Conservation (phyloP, 2,888 invertebrate species). For the Zaprionus bogoriensis region DNA sequence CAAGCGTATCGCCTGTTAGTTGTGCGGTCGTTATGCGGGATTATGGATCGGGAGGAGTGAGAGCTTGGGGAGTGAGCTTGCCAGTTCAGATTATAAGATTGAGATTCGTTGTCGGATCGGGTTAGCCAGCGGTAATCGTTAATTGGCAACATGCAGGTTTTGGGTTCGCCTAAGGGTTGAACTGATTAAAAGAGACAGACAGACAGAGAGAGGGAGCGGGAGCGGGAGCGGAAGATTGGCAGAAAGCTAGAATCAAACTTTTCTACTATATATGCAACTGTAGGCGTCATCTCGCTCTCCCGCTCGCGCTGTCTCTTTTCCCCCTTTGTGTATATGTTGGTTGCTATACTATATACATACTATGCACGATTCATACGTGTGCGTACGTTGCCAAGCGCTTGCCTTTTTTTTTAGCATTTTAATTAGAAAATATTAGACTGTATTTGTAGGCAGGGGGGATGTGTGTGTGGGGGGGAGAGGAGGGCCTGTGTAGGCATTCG, state of each 20-base stretch:
- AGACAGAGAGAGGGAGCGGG: too few species aligned
- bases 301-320: background rate
- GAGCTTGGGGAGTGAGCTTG: background rate
- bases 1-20: background rate
- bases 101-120: conserved; percentile 1
- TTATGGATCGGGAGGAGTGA: background rate
- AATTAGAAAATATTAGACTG: conserved; percentile 6
- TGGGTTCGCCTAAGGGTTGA: too few species aligned
- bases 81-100: background rate
- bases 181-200: too few species aligned
- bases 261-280: background rate
- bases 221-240: too few species aligned
- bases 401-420: conserved; percentile 9
- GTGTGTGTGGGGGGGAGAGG: too few species aligned
- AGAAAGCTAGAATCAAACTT: too few species aligned
- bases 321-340: background rate
- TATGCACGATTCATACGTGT: background rate
- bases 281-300: background rate
- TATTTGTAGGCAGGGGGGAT: too few species aligned
- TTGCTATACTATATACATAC: background rate
- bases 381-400: conserved; percentile 8
- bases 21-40: background rate
- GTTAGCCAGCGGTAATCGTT: background rate
- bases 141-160: background rate
- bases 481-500: background rate